Evolutionary conservation across 2,888 invertebrate genomes (phyloP).

Genomic region (Rotaria macrura): DNA sequence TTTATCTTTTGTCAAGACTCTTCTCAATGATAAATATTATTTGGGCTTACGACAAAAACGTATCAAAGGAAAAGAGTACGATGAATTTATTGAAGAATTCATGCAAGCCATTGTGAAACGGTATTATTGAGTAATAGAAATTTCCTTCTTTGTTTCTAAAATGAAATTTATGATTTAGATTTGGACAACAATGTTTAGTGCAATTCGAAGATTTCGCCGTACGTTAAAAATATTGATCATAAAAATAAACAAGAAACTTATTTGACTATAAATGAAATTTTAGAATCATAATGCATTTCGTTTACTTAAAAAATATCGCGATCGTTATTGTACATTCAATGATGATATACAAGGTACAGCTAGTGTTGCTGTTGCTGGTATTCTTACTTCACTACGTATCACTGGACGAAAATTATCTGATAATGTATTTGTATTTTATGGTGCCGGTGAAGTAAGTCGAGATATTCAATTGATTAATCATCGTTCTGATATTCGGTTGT

Average conservation of each 20-base stretch:
- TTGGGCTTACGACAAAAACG: constrained; percentile 74
- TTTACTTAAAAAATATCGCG: constrained; percentile 71
- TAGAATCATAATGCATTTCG: constrained; percentile 79
- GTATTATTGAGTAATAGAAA: constrained; percentile 35
- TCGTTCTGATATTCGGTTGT: neutral
- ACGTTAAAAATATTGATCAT: neutral
- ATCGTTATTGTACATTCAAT: constrained; percentile 79
- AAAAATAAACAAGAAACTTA: neutral
- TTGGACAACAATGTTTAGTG: constrained; percentile 50
- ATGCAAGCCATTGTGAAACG: constrained; percentile 68
- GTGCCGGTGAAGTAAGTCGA: constrained; percentile 74
- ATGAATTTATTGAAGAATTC: constrained; percentile 83
- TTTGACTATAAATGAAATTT: neutral
- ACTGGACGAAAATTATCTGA: constrained; percentile 72
- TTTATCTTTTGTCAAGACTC: constrained; percentile 56
- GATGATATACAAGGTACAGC: constrained; percentile 66
- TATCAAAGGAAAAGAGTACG: constrained; percentile 67
- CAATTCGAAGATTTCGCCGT: constrained; percentile 84
- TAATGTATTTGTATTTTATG: constrained; percentile 79
- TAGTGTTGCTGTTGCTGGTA: constrained; percentile 82
- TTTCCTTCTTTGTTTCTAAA: neutral
- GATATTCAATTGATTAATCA: too few relatives aligned
- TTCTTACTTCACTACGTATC: constrained; percentile 72
- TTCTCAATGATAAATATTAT: constrained; percentile 78
- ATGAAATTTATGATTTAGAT: constrained; percentile 38